Evolutionary conservation across 2,888 invertebrate species (phyloP), one percentile per base, ranked within the genome.

Genomic region (Cylindroiulus punctatus): DNA sequence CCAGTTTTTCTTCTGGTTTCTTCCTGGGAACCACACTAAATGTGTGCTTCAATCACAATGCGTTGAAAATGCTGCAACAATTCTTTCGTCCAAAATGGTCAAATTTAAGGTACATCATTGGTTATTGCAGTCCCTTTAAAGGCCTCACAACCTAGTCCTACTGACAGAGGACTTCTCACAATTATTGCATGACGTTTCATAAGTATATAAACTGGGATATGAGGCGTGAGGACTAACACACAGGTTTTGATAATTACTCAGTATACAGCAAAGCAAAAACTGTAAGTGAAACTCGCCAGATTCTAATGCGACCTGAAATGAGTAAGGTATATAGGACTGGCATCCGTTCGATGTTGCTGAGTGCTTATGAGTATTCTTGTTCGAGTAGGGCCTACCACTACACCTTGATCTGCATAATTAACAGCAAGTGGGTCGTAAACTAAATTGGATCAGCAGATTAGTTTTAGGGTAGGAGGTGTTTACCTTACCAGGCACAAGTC

Each of bases 161-260:
- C 19, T 52, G 52, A 52, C n/a, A n/a, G 10, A 52, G 14, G 30
- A 65, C 17, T 76, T 76, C 14, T 30, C 30, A 76, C 30, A 30
- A 76, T 76, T 76, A 76, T 76, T 76, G 76, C 76, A 76, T 76
- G 14, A 30, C 3, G 52, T 76, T n/a, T n/a, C n/a, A n/a, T n/a
- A n/a, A n/a, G n/a, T 76, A 26, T 76, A 26, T 0, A 8, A 4
- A 52, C 52, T n/a, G n/a, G 52, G 52, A 19, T 14, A 52, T n/a
- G 52, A 52, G 52, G 52, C 52, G n/a, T n/a, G 8, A n/a, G 52
- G 4, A 14, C 5, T 8, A 52, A 32, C 30, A 0, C 30, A 76
- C 12, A 26, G 36, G 14, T 44, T 8, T 44, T 44, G 44, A 14
- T 14, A 12, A 44, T 44, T 44, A 44, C 44, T 12, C 12, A 10